These are phyloP conservation scores for Lymantria monacha DNA, from an alignment of 2,888 invertebrate genomes.

Conservation along the genomic window DNA sequence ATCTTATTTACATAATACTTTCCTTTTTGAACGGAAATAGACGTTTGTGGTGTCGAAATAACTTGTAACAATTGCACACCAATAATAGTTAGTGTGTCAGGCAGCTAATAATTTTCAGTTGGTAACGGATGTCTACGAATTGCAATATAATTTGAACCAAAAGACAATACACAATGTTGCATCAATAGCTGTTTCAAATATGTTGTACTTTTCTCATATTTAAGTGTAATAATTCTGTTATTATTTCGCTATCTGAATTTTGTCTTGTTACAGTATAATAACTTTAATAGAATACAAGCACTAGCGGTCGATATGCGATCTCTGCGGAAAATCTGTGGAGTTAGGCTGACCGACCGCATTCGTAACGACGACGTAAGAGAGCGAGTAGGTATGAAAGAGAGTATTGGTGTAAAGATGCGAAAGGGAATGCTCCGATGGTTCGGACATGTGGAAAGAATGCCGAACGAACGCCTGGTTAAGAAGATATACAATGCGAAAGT, in stretches of 20 bases:
- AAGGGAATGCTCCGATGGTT: too few relatives aligned
- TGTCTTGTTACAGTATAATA: too few relatives aligned
- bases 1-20: conserved; percentile 52
- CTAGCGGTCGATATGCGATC: too few relatives aligned
- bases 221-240: conserved; percentile 3
- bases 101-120: conserved; percentile 43
- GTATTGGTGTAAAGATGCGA: too few relatives aligned
- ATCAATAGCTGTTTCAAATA: conserved; percentile 2
- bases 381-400: too few relatives aligned
- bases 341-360: too few relatives aligned
- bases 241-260: neutral
- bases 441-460: too few relatives aligned
- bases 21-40: conserved; percentile 59
- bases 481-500: too few relatives aligned
- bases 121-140: conserved; percentile 20
- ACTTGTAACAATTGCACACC: conserved; percentile 36
- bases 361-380: too few relatives aligned
- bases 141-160: conserved; percentile 13
- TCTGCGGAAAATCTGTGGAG: too few relatives aligned
- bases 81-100: conserved; percentile 35
- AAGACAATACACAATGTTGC: conserved; percentile 10
- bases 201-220: conserved; percentile 12
- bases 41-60: conserved; percentile 50
- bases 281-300: too few relatives aligned
- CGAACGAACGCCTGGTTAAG: too few relatives aligned